Conservation (phyloP, 53 echinoderm and acorn worm genomes). For the Holothuria scabra region DNA sequence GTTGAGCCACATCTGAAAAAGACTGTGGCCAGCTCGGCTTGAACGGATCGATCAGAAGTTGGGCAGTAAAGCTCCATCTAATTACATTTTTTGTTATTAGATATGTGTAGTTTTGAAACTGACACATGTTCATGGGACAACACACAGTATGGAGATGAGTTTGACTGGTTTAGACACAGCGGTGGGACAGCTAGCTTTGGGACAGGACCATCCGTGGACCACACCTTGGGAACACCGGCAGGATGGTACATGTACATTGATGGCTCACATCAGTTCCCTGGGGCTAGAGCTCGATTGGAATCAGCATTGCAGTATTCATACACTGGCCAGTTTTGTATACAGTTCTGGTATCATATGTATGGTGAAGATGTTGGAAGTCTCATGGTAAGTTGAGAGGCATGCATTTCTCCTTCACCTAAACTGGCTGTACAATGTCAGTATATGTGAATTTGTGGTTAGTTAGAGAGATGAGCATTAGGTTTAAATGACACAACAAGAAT, state of each 20-base stretch:
- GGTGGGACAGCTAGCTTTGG: slow-evolving; percentile 44
- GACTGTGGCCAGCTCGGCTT: no score
- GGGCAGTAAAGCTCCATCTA: no score
- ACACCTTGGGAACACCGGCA: slow-evolving; percentile 69
- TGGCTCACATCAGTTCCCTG: slow-evolving; percentile 58
- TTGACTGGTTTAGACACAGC: no score
- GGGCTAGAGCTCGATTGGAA: slow-evolving; percentile 62
- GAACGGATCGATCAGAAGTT: no score
- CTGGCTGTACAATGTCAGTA: no score
- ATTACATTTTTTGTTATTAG: slow-evolving; percentile 8
- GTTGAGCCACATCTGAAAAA: no score
- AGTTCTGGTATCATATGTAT: slow-evolving; percentile 81
- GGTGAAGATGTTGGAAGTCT: slow-evolving; percentile 57
- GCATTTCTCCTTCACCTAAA: no score
- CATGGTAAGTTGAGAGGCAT: slow-evolving; percentile 11
- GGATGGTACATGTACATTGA: slow-evolving; percentile 75
- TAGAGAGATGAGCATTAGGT: no score
- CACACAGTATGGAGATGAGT: no score
- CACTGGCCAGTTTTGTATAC: slow-evolving; percentile 59
- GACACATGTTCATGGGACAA: slow-evolving; percentile 74
- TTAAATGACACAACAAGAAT: no score
- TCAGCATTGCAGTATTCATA: slow-evolving; percentile 52
- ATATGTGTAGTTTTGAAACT: slow-evolving; percentile 74
- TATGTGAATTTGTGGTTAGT: no score
- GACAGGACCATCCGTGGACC: slow-evolving; percentile 76